A percentile compares a stretch with the other conserved stretches of the same genome.
Evolutionary conservation across 2,113 vertebrate species (phyloP).

Genomic region (Sebastes fasciatus): DNA sequence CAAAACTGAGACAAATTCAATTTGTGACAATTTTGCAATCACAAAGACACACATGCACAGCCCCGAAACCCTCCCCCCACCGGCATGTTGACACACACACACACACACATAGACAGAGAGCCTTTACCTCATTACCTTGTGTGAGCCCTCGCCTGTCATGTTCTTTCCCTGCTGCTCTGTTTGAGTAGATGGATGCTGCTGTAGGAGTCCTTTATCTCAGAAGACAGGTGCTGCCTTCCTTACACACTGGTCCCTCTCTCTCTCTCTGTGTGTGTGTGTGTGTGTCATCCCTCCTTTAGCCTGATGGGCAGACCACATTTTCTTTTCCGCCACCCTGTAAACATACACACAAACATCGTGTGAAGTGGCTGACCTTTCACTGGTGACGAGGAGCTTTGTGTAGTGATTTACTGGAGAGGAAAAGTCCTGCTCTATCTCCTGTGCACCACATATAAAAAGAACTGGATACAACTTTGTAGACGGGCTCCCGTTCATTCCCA

Average conservation of each 20-base stretch:
- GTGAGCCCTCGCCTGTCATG: constrained; percentile 57
- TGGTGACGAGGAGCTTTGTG: constrained; percentile 35
- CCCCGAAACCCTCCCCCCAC: not conserved
- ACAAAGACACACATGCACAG: constrained; percentile 5
- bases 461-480: too few relatives aligned
- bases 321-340: constrained; percentile 19
- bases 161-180: constrained; percentile 62
- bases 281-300: constrained; percentile 40
- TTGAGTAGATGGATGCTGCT: constrained; percentile 64
- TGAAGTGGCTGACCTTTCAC: constrained; percentile 56
- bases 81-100: constrained; percentile 7
- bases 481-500: too few relatives aligned
- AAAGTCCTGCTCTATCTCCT: constrained; percentile 37
- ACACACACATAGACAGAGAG: constrained; percentile 4
- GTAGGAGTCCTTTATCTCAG: constrained; percentile 73
- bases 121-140: constrained; percentile 35
- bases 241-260: constrained; percentile 26
- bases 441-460: not conserved
- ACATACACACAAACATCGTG: constrained; percentile 31
- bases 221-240: constrained; percentile 72
- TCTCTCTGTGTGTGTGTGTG: constrained; percentile 26
- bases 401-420: constrained; percentile 47
- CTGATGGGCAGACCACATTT: constrained; percentile 29
- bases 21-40: constrained; percentile 1
- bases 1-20: constrained; percentile 10